These are phyloP conservation scores for Plumapathes pennacea DNA, from an alignment of 92 coral and sea anemone species.

Conservation along the genomic window DNA sequence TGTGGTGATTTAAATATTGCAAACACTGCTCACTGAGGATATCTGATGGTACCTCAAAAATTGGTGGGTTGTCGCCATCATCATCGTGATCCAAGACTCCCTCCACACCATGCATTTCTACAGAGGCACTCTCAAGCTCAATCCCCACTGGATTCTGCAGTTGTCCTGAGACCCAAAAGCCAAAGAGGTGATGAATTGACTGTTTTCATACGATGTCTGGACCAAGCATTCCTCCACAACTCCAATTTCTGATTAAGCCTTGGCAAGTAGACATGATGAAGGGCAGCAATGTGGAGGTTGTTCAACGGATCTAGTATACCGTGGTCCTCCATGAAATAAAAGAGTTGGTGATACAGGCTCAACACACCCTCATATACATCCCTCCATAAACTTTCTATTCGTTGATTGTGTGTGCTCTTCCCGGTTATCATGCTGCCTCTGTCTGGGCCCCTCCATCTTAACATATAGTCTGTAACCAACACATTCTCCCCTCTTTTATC, in stretches of 20 bases:
- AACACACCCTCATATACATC: constrained; percentile 76
- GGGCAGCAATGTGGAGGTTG: constrained; percentile 53
- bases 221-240: constrained; percentile 70
- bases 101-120: constrained; percentile 47
- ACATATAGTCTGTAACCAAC: constrained; percentile 67
- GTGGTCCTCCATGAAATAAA: constrained; percentile 76
- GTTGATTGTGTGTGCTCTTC: constrained; percentile 70
- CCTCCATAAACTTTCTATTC: constrained; percentile 66
- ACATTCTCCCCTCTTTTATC: constrained; percentile 79
- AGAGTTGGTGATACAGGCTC: constrained; percentile 53
- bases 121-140: constrained; percentile 22
- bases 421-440: constrained; percentile 72
- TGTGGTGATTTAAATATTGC: too few relatives aligned
- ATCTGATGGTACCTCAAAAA: constrained; percentile 14
- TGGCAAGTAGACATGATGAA: constrained; percentile 58
- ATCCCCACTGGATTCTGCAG: constrained; percentile 63
- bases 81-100: constrained; percentile 36
- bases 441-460: constrained; percentile 53
- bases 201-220: constrained; percentile 76
- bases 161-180: constrained; percentile 70
- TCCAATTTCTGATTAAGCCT: constrained; percentile 51
- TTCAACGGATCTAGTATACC: constrained; percentile 63
- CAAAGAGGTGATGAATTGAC: constrained; percentile 57
- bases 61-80: constrained; percentile 3
- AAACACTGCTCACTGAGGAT: constrained; percentile 17